Evolutionary conservation across 2,888 invertebrate genomes (phyloP).

Genomic region (Noctua fimbriata): DNA sequence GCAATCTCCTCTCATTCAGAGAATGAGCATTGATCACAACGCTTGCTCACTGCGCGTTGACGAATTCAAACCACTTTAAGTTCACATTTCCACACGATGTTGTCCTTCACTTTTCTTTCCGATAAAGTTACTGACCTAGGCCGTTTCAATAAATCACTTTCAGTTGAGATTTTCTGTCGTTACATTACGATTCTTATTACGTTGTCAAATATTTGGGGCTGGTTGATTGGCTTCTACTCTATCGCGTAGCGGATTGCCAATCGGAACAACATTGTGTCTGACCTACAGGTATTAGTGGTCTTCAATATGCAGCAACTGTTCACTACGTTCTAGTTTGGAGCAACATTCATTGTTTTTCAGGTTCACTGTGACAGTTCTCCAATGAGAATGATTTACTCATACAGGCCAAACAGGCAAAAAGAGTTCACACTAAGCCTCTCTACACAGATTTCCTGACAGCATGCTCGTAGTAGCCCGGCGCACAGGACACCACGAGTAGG

Average conservation of each 20-base stretch:
- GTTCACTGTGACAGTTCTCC: conserved; percentile 20
- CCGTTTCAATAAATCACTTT: conserved; percentile 41
- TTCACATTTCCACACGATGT: conserved; percentile 47
- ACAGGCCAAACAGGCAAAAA: conserved; percentile 41
- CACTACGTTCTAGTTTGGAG: not conserved
- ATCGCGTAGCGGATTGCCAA: not conserved
- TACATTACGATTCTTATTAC: not conserved
- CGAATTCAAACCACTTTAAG: conserved; percentile 32
- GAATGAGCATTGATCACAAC: conserved; percentile 28
- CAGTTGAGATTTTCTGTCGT: conserved; percentile 8
- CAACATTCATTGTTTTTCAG: not conserved
- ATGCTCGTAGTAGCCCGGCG: conserved; percentile 55
- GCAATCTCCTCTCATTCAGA: conserved; percentile 31
- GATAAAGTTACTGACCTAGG: conserved; percentile 46
- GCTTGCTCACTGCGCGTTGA: conserved; percentile 36
- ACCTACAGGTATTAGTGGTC: not conserved
- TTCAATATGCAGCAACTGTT: not conserved
- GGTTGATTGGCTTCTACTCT: not conserved
- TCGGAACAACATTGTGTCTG: not conserved
- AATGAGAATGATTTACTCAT: conserved; percentile 41
- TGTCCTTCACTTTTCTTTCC: conserved; percentile 47
- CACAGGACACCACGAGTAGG: conserved; percentile 57
- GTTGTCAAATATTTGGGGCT: not conserved
- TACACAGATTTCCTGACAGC: conserved; percentile 60
- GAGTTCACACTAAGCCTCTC: conserved; percentile 46